Conservation (phyloP, 1,140 invertebrate species). For the Aphelenchoides besseyi region DNA sequence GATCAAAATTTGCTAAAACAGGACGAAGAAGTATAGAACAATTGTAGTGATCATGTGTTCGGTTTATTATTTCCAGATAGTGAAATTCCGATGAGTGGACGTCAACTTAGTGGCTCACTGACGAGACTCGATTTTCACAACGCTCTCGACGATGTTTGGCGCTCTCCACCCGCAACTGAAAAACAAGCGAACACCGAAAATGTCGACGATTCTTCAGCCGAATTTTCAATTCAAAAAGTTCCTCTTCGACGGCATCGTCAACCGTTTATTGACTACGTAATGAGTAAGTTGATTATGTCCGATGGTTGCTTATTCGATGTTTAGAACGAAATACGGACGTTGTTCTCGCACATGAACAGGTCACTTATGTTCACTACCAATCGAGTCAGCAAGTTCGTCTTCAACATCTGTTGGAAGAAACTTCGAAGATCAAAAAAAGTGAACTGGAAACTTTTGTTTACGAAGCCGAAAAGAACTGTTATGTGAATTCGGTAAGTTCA, state of each 20-base stretch:
- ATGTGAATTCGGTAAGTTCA: constrained; percentile 36
- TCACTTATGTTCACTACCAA: constrained; percentile 54
- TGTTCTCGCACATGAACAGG: constrained; percentile 43
- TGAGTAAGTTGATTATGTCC: background rate
- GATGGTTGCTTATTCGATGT: background rate
- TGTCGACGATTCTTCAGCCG: background rate
- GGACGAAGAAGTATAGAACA: background rate
- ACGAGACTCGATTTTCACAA: constrained; percentile 17
- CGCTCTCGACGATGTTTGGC: constrained; percentile 18
- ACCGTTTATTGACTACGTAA: constrained; percentile 6
- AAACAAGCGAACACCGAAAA: background rate
- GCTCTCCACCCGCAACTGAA: background rate
- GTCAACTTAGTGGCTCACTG: constrained; percentile 5
- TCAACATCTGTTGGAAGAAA: constrained; percentile 50
- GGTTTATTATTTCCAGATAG: constrained; percentile 22
- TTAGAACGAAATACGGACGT: constrained; percentile 8
- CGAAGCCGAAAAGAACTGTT: constrained; percentile 50
- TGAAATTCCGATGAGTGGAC: constrained; percentile 17
- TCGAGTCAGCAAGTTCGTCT: constrained; percentile 42
- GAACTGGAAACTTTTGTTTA: constrained; percentile 32
- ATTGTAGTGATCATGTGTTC: no score
- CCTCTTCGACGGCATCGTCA: constrained; percentile 37
- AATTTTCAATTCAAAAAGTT: constrained; percentile 30
- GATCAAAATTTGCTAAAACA: background rate
- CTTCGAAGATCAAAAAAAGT: constrained; percentile 25